Evolutionary conservation across 1,140 invertebrate species (phyloP).

Genomic region (Drepana arcuata): DNA sequence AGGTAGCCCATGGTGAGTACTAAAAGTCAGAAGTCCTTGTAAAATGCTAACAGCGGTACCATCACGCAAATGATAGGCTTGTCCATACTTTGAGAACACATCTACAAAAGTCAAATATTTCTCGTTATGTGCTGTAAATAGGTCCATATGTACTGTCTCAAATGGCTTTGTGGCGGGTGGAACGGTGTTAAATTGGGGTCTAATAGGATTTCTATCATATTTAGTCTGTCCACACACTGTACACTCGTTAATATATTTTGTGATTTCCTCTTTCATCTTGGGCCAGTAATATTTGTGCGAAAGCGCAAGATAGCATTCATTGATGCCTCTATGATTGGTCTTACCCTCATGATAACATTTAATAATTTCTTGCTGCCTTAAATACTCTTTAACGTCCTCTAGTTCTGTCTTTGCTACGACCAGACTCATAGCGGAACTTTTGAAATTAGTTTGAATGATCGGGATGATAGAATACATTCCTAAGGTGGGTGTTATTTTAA

Average conservation of each 20-base stretch:
- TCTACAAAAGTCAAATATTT: neutral
- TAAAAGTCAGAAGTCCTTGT: neutral
- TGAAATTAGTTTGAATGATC: neutral
- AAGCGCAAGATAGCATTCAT: neutral
- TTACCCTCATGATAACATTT: neutral
- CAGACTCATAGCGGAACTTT: neutral
- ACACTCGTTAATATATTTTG: neutral
- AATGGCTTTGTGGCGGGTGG: neutral
- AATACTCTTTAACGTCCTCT: too few species aligned
- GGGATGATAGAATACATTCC: neutral
- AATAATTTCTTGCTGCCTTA: neutral
- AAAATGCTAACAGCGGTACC: neutral
- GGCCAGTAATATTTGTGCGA: neutral
- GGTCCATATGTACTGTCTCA: neutral
- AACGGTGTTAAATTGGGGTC: neutral
- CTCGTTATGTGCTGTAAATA: neutral
- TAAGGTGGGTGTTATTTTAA: neutral
- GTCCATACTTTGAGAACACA: neutral
- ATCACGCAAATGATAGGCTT: neutral
- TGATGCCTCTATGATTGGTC: neutral
- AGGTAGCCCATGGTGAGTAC: neutral
- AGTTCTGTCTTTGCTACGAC: too few species aligned
- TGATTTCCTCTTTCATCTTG: neutral
- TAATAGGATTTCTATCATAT: neutral
- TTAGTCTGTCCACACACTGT: neutral